A percentile compares a stretch with the other conserved stretches of the same genome.
phyloP scores from a whole-genome alignment of 2,113 vertebrate genomes.

The Eurypyga helias region DNA sequence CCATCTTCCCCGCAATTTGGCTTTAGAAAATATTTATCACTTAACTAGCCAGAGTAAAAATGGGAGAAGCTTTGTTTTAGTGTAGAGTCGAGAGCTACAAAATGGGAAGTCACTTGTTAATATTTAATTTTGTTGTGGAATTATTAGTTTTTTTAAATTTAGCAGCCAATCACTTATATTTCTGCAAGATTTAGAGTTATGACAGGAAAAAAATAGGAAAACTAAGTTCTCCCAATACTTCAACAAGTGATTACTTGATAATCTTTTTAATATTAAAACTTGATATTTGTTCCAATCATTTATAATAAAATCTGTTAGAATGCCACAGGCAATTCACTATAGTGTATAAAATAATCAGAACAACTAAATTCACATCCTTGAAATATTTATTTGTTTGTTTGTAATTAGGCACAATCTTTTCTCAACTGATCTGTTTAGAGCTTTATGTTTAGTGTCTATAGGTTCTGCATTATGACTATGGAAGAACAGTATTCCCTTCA shows the following conservation, averaged over 20 bases:
- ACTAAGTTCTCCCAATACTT: neutral
- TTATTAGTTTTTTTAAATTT: neutral
- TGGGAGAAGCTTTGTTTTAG: neutral
- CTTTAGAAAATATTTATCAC: neutral
- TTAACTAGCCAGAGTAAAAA: neutral
- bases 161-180: neutral
- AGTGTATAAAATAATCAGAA: neutral
- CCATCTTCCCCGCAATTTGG: neutral
- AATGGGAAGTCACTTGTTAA: neutral
- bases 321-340: neutral
- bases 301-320: neutral
- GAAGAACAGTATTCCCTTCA: neutral
- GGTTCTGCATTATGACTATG: neutral
- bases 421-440: neutral
- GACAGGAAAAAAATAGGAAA: neutral
- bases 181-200: neutral
- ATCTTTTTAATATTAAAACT: neutral
- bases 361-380: neutral
- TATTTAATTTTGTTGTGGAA: neutral
- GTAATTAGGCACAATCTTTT: neutral
- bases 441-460: neutral
- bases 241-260: neutral
- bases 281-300: neutral
- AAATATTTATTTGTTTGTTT: too few species aligned
- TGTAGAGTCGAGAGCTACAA: neutral